Evolutionary conservation across 1,140 invertebrate genomes (phyloP).

Genomic region (Bacillus rossius): DNA sequence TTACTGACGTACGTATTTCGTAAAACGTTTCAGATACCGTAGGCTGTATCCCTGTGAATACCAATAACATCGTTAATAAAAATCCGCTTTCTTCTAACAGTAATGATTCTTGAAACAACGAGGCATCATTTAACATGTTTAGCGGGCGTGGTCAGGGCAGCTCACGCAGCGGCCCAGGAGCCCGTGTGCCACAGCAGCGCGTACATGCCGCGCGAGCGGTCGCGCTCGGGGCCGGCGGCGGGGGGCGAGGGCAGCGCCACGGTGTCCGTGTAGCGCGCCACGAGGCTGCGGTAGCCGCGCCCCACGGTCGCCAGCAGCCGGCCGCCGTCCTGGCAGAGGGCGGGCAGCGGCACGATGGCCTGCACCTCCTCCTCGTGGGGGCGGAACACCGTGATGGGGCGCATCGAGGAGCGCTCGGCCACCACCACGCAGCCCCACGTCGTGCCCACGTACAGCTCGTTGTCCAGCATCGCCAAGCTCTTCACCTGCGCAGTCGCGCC

Average conservation of each 20-base stretch:
- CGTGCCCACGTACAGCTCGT: constrained; percentile 80
- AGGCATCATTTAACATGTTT: too few relatives aligned
- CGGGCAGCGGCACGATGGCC: constrained; percentile 27
- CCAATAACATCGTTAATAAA: too few relatives aligned
- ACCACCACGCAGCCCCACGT: constrained; percentile 90
- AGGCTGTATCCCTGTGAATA: too few relatives aligned
- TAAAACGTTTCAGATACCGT: too few relatives aligned
- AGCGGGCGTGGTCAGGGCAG: too few relatives aligned
- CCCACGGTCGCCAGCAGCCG: constrained; percentile 70
- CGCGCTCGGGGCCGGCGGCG: neutral
- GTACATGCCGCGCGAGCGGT: constrained; percentile 45
- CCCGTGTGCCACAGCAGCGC: constrained; percentile 61
- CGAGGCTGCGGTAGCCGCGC: constrained; percentile 73
- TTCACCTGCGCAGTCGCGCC: constrained; percentile 54
- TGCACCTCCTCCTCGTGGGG: constrained; percentile 82
- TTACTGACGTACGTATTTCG: too few relatives aligned
- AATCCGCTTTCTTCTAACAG: too few relatives aligned
- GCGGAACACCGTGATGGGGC: constrained; percentile 84
- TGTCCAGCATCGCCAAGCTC: constrained; percentile 61
- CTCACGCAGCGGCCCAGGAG: constrained; percentile 9
- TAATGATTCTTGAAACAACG: too few relatives aligned
- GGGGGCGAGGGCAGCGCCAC: constrained; percentile 12
- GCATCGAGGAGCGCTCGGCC: constrained; percentile 68
- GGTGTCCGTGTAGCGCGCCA: constrained; percentile 44
- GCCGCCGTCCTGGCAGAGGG: constrained; percentile 38